Percentiles rank a stretch among this genome's conserved stretches.
Conservation (phyloP, 2,888 invertebrate species). For the Aleiodes leptofemur region DNA sequence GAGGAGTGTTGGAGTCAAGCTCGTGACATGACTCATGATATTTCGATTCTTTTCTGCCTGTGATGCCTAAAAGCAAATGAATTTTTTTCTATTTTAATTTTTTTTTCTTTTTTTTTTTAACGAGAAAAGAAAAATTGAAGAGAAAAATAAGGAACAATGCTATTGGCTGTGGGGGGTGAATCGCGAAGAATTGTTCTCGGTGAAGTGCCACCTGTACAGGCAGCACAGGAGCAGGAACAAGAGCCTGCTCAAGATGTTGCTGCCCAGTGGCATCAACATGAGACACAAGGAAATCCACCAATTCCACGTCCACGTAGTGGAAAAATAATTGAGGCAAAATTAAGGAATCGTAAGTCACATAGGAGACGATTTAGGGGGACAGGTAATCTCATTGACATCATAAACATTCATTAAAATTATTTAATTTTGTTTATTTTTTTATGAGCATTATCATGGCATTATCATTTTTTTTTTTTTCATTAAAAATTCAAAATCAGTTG, state of each 20-base stretch:
- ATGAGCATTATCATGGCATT: conserved; percentile 42
- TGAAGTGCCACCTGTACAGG: conserved; percentile 69
- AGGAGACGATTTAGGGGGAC: conserved; percentile 70
- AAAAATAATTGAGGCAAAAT: conserved; percentile 60
- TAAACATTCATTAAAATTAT: conserved; percentile 39
- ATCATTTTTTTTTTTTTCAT: background rate
- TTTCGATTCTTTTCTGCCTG: too few relatives aligned
- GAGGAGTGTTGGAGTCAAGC: too few relatives aligned
- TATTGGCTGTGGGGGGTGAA: conserved; percentile 78
- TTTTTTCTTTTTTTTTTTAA: too few relatives aligned
- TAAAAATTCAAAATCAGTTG: background rate
- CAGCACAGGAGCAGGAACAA: conserved; percentile 71
- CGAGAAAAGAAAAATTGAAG: conserved; percentile 1
- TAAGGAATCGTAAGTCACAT: conserved; percentile 72
- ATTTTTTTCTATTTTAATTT: too few relatives aligned
- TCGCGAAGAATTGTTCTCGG: conserved; percentile 75
- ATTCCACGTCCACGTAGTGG: conserved; percentile 65
- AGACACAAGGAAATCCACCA: conserved; percentile 57
- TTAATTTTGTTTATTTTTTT: background rate
- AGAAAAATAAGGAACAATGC: conserved; percentile 72
- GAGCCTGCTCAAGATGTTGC: conserved; percentile 72
- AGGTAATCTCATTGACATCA: conserved; percentile 66
- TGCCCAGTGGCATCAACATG: conserved; percentile 66
- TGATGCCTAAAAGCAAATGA: too few relatives aligned
- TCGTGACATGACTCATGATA: too few relatives aligned